Percentiles rank a stretch among this genome's conserved stretches.
Evolutionary conservation across 2,797 vertebrate species (phyloP).

Genomic region (Trichosurus vulpecula): DNA sequence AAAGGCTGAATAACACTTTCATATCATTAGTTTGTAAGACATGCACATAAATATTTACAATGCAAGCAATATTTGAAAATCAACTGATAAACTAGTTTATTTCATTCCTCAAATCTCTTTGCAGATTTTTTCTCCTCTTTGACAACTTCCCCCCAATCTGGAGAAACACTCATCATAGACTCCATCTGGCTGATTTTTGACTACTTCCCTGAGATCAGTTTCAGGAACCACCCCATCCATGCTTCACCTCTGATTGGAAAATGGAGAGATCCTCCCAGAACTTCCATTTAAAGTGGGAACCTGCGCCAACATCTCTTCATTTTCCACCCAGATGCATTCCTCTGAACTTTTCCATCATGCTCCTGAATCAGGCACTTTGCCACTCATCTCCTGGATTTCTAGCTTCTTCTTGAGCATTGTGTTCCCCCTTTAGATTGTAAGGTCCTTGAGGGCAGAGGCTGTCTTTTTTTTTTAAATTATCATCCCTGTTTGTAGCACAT

Average conservation of each 20-base stretch:
- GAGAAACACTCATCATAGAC: not conserved
- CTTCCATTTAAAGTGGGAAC: not conserved
- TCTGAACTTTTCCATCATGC: not conserved
- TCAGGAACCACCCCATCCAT: not conserved
- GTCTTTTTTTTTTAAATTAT: not conserved
- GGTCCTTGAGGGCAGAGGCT: not conserved
- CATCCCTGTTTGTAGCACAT: not conserved
- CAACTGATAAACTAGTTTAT: not conserved
- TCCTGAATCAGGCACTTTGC: not conserved
- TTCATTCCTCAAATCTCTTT: not conserved
- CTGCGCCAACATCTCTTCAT: not conserved
- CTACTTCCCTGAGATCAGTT: not conserved
- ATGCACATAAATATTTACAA: not conserved
- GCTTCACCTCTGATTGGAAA: too few relatives aligned
- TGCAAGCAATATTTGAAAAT: not conserved
- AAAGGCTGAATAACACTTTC: not conserved
- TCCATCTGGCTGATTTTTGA: not conserved
- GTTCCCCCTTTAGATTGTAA: not conserved
- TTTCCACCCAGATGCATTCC: not conserved
- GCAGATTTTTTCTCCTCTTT: not conserved
- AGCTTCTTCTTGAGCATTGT: not conserved
- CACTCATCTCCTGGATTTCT: not conserved
- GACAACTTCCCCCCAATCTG: not conserved
- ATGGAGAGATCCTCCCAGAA: not conserved
- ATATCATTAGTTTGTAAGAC: not conserved